Evolutionary conservation across 2,888 invertebrate genomes (phyloP), one percentile per base, ranked within the genome.

Genomic region (Scaptomyza reducta): DNA sequence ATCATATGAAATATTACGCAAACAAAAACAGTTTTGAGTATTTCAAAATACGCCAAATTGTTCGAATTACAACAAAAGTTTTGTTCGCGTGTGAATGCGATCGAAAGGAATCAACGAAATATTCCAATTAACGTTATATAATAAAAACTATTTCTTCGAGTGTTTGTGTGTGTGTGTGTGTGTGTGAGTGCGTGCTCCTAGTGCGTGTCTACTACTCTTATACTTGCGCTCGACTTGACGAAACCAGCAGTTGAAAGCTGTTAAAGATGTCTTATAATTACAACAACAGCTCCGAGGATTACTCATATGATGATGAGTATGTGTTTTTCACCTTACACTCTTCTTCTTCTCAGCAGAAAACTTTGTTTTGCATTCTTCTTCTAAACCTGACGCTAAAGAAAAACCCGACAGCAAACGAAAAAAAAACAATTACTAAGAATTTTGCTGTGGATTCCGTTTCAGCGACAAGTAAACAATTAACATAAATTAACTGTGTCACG

Each of bases 291-390:
- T 35, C 77, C 47, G 75, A 79, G 75, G 84, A 76, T 66, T 68
- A 79, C 64, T 49, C 88, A 68, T 69, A 61, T 27, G 87, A 83
- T 55, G 84, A 84, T 77, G 84, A 84, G 84, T 84, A 86, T 67
- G 84, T 84, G 49, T 54, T 18, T 16, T 1, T 16, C 6, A 22
- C 6, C 16, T 40, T 9, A n/a, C 11, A 22, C 33, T 10, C 2
- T n/a, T 3, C 35, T 6, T 1, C 47, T 10, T 54, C 5, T 33
- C 13, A 47, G 76, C 79, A 60, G 56, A 62, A 75, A 75, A 68
- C 59, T 81, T 53, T 42, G 56, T n/a, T 7, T 10, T 13, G 1
- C 18, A 6, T 7, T 27, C 27, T 27, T 27, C 22, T 22, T 22
- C 22, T 22, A 4, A 22, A 22, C 3, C 22, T 22, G 22, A 22